A percentile compares a stretch with the other conserved stretches of the same genome.
Evolutionary conservation across 2,888 invertebrate species (phyloP).

Genomic region (Catocala fraxini): DNA sequence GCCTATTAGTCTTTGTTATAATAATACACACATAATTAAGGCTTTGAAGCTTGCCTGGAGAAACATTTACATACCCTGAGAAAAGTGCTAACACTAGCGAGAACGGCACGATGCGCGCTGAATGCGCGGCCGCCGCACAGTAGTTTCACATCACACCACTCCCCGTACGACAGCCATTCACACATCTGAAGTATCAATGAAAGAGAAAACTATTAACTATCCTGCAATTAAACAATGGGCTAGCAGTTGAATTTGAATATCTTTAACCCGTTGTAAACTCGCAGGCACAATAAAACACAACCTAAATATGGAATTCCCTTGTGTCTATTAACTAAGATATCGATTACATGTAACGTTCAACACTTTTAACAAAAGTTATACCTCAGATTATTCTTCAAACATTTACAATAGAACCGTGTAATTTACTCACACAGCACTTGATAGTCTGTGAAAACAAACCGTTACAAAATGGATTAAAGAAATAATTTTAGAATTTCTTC

Average conservation of each 20-base stretch:
- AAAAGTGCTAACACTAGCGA: conserved; percentile 90
- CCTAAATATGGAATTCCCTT: not conserved
- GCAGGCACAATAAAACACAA: not conserved
- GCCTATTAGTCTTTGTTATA: conserved; percentile 21
- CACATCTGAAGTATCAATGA: conserved; percentile 71
- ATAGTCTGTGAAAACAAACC: conserved; percentile 56
- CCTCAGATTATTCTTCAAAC: conserved; percentile 20
- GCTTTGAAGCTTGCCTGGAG: conserved; percentile 1
- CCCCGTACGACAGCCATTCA: conserved; percentile 73
- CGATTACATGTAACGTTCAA: conserved; percentile 4
- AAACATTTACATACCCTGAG: conserved; percentile 84
- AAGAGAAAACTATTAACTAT: conserved; percentile 28
- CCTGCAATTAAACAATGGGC: conserved; percentile 8
- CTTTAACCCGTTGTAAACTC: too few species aligned
- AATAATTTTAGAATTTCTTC: conserved; percentile 57
- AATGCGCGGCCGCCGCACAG: conserved; percentile 89
- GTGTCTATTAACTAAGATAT: not conserved
- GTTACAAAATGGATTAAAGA: conserved; percentile 57
- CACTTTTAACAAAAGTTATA: conserved; percentile 13
- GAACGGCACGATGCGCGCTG: conserved; percentile 89
- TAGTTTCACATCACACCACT: conserved; percentile 89
- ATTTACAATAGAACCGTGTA: conserved; percentile 36
- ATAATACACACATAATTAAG: conserved; percentile 9
- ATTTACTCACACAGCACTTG: conserved; percentile 36
- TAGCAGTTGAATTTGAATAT: too few species aligned